A percentile compares a stretch with the other conserved stretches of the same genome.
Conservation (phyloP, 2,797 vertebrate genomes). For the Lepilemur septentrionalis region DNA sequence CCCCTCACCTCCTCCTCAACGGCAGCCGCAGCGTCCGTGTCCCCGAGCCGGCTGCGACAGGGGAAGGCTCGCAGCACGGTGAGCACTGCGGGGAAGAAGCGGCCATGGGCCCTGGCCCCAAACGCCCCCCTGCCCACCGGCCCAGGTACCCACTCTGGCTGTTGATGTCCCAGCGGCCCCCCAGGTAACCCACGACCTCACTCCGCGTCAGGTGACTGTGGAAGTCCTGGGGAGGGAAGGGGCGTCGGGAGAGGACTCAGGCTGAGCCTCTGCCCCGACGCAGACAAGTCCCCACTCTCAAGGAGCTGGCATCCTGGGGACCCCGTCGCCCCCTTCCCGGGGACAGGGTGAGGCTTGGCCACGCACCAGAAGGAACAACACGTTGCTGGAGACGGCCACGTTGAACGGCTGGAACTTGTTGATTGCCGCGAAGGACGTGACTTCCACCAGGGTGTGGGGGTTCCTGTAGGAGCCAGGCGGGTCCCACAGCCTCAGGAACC, state of each 20-base stretch:
- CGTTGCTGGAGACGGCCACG: conserved; percentile 96
- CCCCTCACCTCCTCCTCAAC: conserved; percentile 93
- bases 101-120: neutral
- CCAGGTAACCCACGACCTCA: conserved; percentile 96
- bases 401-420: conserved; percentile 99
- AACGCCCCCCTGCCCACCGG: neutral
- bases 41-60: conserved; percentile 92
- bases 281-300: rapidly evolving
- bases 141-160: conserved; percentile 89
- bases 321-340: rapidly evolving
- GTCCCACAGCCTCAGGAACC: neutral
- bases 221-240: conserved; percentile 89
- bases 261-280: neutral
- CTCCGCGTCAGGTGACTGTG: conserved; percentile 97
- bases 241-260: neutral
- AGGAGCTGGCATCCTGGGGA: neutral
- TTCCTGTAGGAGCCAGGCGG: conserved; percentile 85
- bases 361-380: conserved; percentile 94
- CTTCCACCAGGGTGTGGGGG: conserved; percentile 95
- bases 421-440: conserved; percentile 93
- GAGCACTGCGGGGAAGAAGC: conserved; percentile 86
- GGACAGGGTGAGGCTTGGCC: too few relatives aligned
- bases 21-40: conserved; percentile 87
- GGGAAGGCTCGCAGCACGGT: conserved; percentile 95
- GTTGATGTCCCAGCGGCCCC: conserved; percentile 96